Evolutionary conservation across 2,113 vertebrate species (phyloP).

Genomic region (Mirounga angustirostris): DNA sequence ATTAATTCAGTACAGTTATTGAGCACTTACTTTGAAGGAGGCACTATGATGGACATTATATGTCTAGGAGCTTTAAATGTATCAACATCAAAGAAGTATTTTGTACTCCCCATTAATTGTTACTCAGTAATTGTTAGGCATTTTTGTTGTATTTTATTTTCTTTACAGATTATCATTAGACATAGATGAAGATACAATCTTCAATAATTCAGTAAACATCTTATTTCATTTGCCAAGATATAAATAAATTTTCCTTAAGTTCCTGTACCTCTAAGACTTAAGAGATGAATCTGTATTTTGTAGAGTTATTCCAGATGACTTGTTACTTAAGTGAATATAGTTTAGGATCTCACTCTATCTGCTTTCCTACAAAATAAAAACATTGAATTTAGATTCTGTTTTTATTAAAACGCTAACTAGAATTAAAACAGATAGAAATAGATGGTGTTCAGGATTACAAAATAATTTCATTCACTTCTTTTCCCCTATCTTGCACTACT

Average conservation of each 20-base stretch:
- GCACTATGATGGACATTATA: background rate
- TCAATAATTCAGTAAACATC: background rate
- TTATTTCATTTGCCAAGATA: constrained; percentile 36
- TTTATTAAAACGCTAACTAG: background rate
- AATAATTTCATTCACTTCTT: background rate
- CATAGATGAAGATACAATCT: background rate
- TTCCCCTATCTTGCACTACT: background rate
- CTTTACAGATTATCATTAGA: constrained; percentile 33
- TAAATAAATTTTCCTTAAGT: constrained; percentile 25
- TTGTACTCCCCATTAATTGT: constrained; percentile 6
- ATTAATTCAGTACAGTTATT: constrained; percentile 27
- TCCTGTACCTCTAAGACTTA: background rate
- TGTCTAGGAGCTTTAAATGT: background rate
- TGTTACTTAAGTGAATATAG: background rate
- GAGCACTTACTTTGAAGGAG: background rate
- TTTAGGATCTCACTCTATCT: background rate
- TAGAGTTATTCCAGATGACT: constrained; percentile 33
- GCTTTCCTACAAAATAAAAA: constrained; percentile 38
- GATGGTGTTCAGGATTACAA: background rate
- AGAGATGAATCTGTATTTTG: constrained; percentile 18
- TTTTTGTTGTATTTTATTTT: constrained; percentile 55
- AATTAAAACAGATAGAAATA: constrained; percentile 13
- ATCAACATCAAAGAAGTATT: constrained; percentile 11
- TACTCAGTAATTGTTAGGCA: background rate
- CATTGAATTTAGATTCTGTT: constrained; percentile 32